Evolutionary conservation across 2,113 vertebrate species (phyloP).

Genomic region (Thinocorus orbignyianus): DNA sequence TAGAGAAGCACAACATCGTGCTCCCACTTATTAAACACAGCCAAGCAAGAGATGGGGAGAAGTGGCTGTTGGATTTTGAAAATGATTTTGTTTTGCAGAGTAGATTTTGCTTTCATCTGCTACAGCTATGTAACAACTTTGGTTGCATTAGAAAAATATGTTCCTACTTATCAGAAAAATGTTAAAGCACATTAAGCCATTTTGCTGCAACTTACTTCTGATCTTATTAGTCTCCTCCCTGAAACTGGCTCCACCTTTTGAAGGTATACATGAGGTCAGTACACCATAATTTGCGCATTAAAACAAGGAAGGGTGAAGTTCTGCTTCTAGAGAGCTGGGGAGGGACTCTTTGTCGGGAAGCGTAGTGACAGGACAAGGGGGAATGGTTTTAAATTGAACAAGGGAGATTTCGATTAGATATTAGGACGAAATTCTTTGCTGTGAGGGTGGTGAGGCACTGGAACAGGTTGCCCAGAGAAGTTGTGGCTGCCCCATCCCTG

Average conservation of each 20-base stretch:
- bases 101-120: neutral
- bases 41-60: neutral
- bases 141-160: neutral
- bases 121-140: neutral
- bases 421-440: no score
- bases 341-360: no score
- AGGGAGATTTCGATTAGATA: no score
- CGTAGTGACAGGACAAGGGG: no score
- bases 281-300: neutral
- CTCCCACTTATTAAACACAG: neutral
- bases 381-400: no score
- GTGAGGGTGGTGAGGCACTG: no score
- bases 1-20: neutral
- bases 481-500: no score
- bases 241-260: neutral
- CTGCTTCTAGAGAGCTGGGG: neutral
- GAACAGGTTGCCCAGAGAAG: no score
- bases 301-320: neutral
- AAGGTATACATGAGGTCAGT: neutral
- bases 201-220: neutral
- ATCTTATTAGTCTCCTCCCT: neutral
- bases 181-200: fast-evolving
- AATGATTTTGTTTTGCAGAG: neutral
- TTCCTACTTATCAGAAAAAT: neutral
- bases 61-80: neutral